Evolutionary conservation across 2,113 vertebrate genomes (phyloP).

Genomic region (Numida meleagris): DNA sequence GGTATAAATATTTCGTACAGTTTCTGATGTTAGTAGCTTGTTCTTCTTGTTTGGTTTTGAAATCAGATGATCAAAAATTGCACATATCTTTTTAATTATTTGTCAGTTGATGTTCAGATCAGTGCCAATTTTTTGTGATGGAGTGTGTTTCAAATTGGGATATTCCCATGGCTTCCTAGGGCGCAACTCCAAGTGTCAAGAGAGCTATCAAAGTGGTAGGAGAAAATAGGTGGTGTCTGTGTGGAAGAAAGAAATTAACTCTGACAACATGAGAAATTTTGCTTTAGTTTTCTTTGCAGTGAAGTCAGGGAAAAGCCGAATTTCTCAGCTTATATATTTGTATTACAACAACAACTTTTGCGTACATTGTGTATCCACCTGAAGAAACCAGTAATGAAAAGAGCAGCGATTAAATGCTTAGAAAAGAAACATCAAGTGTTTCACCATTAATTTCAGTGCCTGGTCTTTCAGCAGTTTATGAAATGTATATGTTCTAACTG

Average conservation of each 20-base stretch:
- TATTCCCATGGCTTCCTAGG: slow-evolving; percentile 15
- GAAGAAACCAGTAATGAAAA: neutral
- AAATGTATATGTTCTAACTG: neutral
- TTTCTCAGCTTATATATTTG: neutral
- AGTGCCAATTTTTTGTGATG: neutral
- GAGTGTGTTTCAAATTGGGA: neutral
- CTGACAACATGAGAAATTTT: neutral
- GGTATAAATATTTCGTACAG: neutral
- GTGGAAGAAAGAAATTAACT: neutral
- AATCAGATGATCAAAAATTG: neutral
- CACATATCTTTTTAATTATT: neutral
- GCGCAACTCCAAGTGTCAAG: neutral
- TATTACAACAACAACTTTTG: neutral
- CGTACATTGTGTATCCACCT: neutral
- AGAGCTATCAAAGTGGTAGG: neutral
- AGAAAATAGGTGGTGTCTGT: neutral
- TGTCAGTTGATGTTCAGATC: neutral
- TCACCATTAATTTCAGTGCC: neutral
- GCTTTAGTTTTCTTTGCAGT: neutral
- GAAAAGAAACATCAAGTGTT: neutral
- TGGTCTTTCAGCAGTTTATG: neutral
- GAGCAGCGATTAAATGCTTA: neutral
- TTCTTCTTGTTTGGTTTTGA: neutral
- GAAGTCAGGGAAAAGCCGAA: neutral
- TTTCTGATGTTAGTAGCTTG: neutral